These are phyloP conservation scores for Cheilosia vernalis DNA, from an alignment of 2,888 invertebrate species.

Conservation along the genomic window DNA sequence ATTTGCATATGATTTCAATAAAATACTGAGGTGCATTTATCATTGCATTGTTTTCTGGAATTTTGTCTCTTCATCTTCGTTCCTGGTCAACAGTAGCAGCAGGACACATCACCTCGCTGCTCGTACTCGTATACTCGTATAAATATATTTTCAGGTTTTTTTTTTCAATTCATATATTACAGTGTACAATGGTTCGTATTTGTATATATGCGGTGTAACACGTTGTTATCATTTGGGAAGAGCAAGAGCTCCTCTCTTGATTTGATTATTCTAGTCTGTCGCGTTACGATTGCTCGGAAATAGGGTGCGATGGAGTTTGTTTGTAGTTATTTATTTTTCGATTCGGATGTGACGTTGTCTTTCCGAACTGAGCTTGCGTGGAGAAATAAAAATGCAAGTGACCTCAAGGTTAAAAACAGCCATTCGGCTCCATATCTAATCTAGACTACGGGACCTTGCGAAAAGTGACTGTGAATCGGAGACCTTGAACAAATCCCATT, in stretches of 20 bases:
- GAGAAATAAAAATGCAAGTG: too few species aligned
- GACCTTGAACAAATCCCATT: too few species aligned
- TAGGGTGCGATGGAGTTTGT: constrained; percentile 1
- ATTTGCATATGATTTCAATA: constrained; percentile 42
- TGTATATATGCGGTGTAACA: neutral
- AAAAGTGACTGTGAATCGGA: too few species aligned
- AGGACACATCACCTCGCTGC: constrained; percentile 1
- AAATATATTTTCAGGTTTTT: too few species aligned
- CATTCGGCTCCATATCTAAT: too few species aligned
- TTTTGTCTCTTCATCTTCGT: constrained; percentile 13
- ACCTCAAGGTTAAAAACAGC: too few species aligned
- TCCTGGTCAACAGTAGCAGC: neutral
- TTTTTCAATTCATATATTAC: neutral
- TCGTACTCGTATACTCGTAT: too few species aligned
- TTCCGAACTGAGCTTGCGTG: too few species aligned
- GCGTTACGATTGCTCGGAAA: neutral
- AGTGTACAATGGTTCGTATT: neutral
- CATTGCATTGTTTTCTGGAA: constrained; percentile 26
- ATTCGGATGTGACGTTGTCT: too few species aligned
- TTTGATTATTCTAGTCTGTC: constrained; percentile 13
- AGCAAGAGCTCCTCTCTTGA: neutral
- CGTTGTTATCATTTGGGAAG: constrained; percentile 2
- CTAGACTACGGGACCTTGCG: too few species aligned
- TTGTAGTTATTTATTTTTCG: too few species aligned
- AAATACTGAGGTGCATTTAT: constrained; percentile 26